Conservation (phyloP, 1,140 invertebrate species). For the Calycopis cecrops region DNA sequence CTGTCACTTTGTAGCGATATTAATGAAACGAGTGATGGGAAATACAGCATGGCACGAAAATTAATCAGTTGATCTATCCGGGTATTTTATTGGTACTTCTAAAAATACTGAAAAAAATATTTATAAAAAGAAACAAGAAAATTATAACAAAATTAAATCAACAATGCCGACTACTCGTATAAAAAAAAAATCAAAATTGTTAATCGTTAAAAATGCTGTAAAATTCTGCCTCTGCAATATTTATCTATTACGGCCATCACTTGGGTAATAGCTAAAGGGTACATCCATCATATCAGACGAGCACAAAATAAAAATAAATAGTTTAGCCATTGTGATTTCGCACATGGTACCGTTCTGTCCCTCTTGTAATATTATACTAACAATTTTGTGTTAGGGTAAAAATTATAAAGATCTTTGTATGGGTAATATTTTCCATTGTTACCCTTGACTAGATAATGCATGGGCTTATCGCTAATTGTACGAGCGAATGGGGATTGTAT, state of each 20-base stretch:
- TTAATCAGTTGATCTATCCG: no score
- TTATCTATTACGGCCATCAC: constrained; percentile 21
- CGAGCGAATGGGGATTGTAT: constrained; percentile 61
- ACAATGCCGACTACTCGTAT: no score
- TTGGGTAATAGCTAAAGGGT: background rate
- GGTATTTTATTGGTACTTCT: no score
- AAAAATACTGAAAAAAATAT: no score
- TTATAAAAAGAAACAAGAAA: no score
- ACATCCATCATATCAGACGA: constrained; percentile 3
- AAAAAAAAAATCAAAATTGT: no score
- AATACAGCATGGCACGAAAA: no score
- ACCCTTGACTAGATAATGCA: constrained; percentile 67
- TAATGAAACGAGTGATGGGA: no score
- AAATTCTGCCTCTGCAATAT: background rate
- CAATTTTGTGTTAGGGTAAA: constrained; percentile 45
- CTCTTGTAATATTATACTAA: constrained; percentile 70
- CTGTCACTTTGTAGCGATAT: no score
- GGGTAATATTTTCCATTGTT: constrained; percentile 67
- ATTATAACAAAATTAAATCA: no score
- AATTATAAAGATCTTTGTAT: constrained; percentile 16
- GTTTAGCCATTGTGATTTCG: constrained; percentile 62
- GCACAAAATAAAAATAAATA: constrained; percentile 46
- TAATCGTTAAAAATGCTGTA: constrained; percentile 45
- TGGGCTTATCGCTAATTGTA: constrained; percentile 68
- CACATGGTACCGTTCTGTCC: constrained; percentile 60